A percentile compares a stretch with the other conserved stretches of the same genome.
Evolutionary conservation across 2,888 invertebrate genomes (phyloP).

Genomic region (Chrysolina americana): DNA sequence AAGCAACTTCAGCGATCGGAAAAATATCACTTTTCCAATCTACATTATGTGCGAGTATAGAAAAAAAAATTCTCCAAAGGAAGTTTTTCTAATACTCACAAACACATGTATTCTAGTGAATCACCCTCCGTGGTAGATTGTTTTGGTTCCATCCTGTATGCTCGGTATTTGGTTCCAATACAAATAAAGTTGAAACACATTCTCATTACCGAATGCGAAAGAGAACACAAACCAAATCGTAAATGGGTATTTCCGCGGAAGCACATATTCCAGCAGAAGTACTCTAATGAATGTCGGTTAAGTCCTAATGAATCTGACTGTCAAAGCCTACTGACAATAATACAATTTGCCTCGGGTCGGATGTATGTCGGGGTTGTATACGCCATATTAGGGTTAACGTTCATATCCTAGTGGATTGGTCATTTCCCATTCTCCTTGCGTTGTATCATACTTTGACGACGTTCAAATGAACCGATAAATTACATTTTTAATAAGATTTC

Average conservation of each 20-base stretch:
- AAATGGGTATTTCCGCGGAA: background rate
- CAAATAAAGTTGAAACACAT: no score
- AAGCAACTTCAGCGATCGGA: no score
- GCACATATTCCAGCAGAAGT: background rate
- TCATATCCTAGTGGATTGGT: slow-evolving; percentile 48
- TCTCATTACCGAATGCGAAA: background rate
- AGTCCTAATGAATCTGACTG: slow-evolving; percentile 2
- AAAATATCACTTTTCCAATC: no score
- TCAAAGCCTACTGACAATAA: slow-evolving; percentile 9
- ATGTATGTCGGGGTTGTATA: slow-evolving; percentile 29
- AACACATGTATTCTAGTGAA: no score
- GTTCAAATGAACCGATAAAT: slow-evolving; percentile 30
- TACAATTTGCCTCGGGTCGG: slow-evolving; percentile 8
- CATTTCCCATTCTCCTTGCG: slow-evolving; percentile 45
- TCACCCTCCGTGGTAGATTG: no score
- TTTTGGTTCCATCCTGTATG: no score
- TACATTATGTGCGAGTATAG: no score
- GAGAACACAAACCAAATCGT: background rate
- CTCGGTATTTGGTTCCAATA: no score
- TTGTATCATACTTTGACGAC: slow-evolving; percentile 32
- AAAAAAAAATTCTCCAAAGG: no score
- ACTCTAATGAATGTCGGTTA: background rate
- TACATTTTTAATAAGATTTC: background rate
- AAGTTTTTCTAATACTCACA: no score
- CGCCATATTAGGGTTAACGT: slow-evolving; percentile 49